Percentiles rank a stretch among this genome's conserved stretches.
These are phyloP conservation scores for Esox niger DNA, from an alignment of 2,113 vertebrate species.

Conservation along the genomic window DNA sequence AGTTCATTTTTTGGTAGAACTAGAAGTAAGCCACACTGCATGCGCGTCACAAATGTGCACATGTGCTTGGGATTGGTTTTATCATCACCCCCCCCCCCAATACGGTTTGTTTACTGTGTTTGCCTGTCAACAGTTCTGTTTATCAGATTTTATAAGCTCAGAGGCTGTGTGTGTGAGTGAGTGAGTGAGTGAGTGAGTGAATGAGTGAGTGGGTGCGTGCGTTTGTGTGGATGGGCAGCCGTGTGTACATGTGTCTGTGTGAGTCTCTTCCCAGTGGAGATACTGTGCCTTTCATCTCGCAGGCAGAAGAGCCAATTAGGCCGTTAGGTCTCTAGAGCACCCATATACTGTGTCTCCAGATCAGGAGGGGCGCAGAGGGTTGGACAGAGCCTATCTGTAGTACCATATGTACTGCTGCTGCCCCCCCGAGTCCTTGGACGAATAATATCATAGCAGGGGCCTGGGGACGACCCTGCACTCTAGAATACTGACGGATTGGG, in stretches of 20 bases:
- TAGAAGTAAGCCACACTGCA: too few relatives aligned
- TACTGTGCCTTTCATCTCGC: neutral
- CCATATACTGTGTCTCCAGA: too few relatives aligned
- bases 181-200: neutral
- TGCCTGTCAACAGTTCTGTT: neutral
- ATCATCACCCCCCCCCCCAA: too few relatives aligned
- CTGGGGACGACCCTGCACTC: too few relatives aligned
- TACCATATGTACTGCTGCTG: constrained; percentile 6
- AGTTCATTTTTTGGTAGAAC: too few relatives aligned
- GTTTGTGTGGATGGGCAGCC: neutral
- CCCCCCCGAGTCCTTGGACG: neutral
- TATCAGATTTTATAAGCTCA: neutral
- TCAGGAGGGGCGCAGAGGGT: neutral
- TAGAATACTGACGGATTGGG: neutral
- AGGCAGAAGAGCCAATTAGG: constrained; percentile 12
- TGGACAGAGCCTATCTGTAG: neutral
- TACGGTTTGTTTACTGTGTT: neutral
- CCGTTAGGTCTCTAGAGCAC: neutral
- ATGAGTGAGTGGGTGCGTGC: neutral
- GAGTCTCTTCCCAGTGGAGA: neutral
- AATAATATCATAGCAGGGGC: neutral
- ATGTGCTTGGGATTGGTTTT: too few relatives aligned
- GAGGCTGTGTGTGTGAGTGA: neutral
- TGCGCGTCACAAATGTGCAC: too few relatives aligned
- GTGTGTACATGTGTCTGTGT: neutral